Conservation (phyloP, 2,113 vertebrate species). For the Misgurnus mizolepis region DNA sequence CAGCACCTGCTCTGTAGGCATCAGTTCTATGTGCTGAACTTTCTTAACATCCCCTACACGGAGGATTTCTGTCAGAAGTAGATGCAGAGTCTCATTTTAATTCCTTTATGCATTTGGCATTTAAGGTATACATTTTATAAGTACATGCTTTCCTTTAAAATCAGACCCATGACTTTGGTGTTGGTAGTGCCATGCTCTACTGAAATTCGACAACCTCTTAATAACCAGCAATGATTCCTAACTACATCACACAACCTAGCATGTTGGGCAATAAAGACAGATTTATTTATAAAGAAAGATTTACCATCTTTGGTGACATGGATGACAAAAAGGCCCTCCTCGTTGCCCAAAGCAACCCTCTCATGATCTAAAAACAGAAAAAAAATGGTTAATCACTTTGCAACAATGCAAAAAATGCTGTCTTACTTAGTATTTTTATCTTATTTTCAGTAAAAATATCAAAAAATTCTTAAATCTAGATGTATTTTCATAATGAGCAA, state of each 20-base stretch:
- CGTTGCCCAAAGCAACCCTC: constrained; percentile 93
- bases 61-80: constrained; percentile 83
- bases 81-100: background rate
- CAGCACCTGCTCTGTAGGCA: constrained; percentile 88
- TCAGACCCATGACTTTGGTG: too few species aligned
- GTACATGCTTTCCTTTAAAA: too few species aligned
- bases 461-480: too few species aligned
- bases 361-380: constrained; percentile 86
- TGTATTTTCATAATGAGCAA: too few species aligned
- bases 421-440: too few species aligned
- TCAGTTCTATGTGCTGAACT: constrained; percentile 93
- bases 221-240: background rate
- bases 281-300: constrained; percentile 40
- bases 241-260: background rate
- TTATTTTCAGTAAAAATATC: too few species aligned
- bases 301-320: constrained; percentile 99
- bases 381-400: constrained; percentile 22
- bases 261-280: background rate
- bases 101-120: too few species aligned
- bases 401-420: too few species aligned
- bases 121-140: too few species aligned
- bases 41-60: constrained; percentile 97
- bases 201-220: background rate
- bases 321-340: constrained; percentile 95
- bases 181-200: too few species aligned